Percentiles rank a stretch among this genome's conserved stretches.
Conservation (phyloP, 37 sponge, comb jelly and placozoan species). For the Axinella damicornis region DNA sequence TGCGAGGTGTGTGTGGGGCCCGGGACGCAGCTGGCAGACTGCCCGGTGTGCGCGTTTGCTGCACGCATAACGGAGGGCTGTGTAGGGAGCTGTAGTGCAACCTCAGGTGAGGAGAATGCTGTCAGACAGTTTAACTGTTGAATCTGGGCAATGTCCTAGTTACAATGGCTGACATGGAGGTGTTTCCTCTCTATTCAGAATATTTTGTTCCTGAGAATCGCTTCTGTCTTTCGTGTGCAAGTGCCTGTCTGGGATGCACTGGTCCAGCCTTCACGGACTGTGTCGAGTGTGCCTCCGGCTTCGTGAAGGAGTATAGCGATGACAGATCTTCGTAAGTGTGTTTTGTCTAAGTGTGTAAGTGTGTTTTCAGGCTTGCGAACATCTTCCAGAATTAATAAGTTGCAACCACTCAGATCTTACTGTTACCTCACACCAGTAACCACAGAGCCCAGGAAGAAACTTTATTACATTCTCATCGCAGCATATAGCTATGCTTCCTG, state of each 20-base stretch:
- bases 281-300: constrained; percentile 6
- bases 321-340: neutral
- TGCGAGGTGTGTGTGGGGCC: constrained; percentile 47
- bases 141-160: no score
- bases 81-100: constrained; percentile 2
- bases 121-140: no score
- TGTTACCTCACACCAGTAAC: no score
- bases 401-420: no score
- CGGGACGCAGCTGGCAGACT: neutral
- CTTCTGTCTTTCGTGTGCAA: constrained; percentile 36
- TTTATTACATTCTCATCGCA: no score
- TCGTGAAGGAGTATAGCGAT: neutral
- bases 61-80: constrained; percentile 1
- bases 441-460: no score
- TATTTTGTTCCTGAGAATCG: constrained; percentile 12
- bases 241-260: constrained; percentile 36
- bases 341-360: neutral
- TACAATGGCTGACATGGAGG: neutral
- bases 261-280: constrained; percentile 34
- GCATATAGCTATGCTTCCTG: no score
- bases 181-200: constrained; percentile 26
- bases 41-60: constrained; percentile 11
- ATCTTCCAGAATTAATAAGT: no score
- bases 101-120: neutral
- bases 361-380: no score